Percentiles rank a stretch among this genome's conserved stretches.
Evolutionary conservation across 2,113 vertebrate genomes (phyloP).

Genomic region (Crotalus viridis): DNA sequence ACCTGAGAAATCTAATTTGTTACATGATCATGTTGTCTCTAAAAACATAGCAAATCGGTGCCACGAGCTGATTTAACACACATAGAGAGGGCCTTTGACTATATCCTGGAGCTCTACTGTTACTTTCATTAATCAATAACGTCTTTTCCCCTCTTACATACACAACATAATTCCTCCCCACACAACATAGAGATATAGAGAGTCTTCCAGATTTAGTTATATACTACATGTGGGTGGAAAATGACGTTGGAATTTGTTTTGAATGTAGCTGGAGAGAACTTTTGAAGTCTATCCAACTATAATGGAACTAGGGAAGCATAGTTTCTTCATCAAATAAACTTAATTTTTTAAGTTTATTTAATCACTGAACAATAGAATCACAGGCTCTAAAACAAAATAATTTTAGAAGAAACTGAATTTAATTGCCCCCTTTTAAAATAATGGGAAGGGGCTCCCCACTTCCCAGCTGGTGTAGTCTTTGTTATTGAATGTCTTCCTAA

Average conservation of each 20-base stretch:
- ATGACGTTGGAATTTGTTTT: constrained; percentile 53
- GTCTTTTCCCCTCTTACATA: constrained; percentile 21
- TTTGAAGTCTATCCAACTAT: constrained; percentile 38
- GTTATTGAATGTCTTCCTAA: not conserved
- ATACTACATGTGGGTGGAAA: constrained; percentile 49
- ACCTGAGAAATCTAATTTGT: not conserved
- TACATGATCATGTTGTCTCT: not conserved
- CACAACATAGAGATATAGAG: not conserved
- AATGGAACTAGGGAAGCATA: not conserved
- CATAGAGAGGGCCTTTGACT: not conserved
- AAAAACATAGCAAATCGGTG: not conserved
- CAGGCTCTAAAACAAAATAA: not conserved
- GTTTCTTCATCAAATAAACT: constrained; percentile 8
- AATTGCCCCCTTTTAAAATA: not conserved
- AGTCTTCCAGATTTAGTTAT: constrained; percentile 28
- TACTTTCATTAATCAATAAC: constrained; percentile 27
- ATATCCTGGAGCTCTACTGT: not conserved
- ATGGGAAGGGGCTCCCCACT: too few relatives aligned
- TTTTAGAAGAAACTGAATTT: not conserved
- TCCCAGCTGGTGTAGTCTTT: not conserved
- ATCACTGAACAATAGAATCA: not conserved
- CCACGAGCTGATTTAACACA: not conserved
- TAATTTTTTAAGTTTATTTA: constrained; percentile 25
- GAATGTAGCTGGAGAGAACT: constrained; percentile 60
- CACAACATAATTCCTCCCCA: not conserved